A percentile compares a stretch with the other conserved stretches of the same genome.
phyloP scores from a whole-genome alignment of 2,888 invertebrate genomes.

The Cerastoderma edule region DNA sequence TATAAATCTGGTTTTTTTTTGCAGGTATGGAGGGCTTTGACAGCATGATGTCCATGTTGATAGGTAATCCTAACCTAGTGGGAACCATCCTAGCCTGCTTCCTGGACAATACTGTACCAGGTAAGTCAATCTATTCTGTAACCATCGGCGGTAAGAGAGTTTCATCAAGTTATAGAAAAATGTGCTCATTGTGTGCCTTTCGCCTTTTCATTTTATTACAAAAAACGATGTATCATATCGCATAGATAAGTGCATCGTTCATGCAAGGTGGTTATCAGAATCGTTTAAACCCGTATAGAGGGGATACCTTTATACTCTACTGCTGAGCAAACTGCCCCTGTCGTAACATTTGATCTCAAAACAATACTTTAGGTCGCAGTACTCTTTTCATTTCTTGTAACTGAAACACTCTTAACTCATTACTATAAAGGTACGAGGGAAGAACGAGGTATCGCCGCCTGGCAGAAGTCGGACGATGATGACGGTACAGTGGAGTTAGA shows the following conservation, averaged over 20 bases:
- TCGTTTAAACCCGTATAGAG: not conserved
- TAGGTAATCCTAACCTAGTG: slow-evolving; percentile 50
- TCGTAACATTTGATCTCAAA: not conserved
- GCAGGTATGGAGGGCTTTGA: slow-evolving; percentile 49
- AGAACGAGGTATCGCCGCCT: slow-evolving; percentile 52
- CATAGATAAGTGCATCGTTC: not conserved
- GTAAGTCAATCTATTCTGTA: slow-evolving; percentile 16
- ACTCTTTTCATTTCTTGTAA: not conserved
- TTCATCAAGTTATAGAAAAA: not conserved
- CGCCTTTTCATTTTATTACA: not conserved
- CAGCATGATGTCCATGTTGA: slow-evolving; percentile 50
- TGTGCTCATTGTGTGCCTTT: not conserved
- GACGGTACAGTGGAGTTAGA: slow-evolving; percentile 20
- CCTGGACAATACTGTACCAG: slow-evolving; percentile 59
- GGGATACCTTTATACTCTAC: not conserved
- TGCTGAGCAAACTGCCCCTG: not conserved
- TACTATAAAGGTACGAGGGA: slow-evolving; percentile 32
- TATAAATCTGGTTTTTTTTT: too few relatives aligned
- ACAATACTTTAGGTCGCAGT: not conserved
- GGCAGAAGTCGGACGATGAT: slow-evolving; percentile 42
- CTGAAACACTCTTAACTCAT: not conserved
- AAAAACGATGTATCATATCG: not conserved
- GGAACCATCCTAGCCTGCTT: slow-evolving; percentile 54
- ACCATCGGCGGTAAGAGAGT: not conserved
- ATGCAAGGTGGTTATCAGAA: not conserved